A percentile compares a stretch with the other conserved stretches of the same genome.
These are phyloP conservation scores for Orthonevra nobilis DNA, from an alignment of 2,888 invertebrate genomes.

Conservation along the genomic window DNA sequence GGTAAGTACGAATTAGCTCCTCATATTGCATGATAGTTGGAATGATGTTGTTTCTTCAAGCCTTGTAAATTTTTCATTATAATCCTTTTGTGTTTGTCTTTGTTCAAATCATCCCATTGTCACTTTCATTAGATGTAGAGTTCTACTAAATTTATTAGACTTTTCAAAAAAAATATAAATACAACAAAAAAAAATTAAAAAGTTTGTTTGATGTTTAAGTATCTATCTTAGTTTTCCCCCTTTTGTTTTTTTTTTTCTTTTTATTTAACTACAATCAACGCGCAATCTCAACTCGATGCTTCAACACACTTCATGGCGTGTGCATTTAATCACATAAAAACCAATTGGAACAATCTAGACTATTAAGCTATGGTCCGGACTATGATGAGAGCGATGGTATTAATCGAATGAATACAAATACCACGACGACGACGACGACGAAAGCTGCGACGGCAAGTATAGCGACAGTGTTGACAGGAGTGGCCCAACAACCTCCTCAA, in stretches of 20 bases:
- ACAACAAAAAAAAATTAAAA: constrained; percentile 25
- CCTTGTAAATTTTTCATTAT: too few relatives aligned
- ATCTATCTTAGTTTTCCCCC: constrained; percentile 58
- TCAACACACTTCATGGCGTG: constrained; percentile 47
- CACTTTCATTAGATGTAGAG: too few relatives aligned
- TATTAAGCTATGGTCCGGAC: constrained; percentile 61
- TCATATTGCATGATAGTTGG: too few relatives aligned
- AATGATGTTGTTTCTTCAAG: too few relatives aligned
- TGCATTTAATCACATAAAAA: constrained; percentile 38
- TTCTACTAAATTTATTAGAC: too few relatives aligned
- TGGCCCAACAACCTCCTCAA: constrained; percentile 73
- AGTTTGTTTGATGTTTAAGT: constrained; percentile 54
- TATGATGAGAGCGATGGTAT: constrained; percentile 58
- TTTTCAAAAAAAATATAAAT: too few relatives aligned
- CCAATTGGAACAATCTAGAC: constrained; percentile 29
- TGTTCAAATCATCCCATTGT: too few relatives aligned
- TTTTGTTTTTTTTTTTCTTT: constrained; percentile 53
- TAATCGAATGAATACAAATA: constrained; percentile 57
- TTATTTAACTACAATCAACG: constrained; percentile 52
- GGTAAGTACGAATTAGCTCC: too few relatives aligned
- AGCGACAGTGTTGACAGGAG: constrained; percentile 48
- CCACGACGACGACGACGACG: constrained; percentile 28
- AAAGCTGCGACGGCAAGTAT: constrained; percentile 27
- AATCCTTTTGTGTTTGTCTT: too few relatives aligned
- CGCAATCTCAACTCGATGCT: constrained; percentile 30